phyloP scores from a whole-genome alignment of 35 echinoderm and acorn worm genomes.

The Holothuria glaberrima region DNA sequence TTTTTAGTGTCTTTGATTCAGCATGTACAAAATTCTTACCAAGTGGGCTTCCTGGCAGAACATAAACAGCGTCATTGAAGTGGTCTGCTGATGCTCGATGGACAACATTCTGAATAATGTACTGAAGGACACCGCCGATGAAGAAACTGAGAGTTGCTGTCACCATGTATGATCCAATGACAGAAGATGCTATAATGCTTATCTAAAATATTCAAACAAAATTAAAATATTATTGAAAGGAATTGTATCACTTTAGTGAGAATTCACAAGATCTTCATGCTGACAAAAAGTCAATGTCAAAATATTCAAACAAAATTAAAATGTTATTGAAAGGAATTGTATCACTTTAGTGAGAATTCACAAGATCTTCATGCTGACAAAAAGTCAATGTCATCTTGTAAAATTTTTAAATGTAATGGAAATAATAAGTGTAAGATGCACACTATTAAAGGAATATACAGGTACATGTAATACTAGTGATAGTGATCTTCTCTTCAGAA shows the following conservation, averaged over 20 bases:
- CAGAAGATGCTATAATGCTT: slow-evolving; percentile 62
- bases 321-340: not conserved
- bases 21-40: slow-evolving; percentile 60
- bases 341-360: no score
- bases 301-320: not conserved
- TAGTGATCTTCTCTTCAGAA: no score
- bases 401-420: no score
- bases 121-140: slow-evolving; percentile 66
- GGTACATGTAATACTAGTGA: no score
- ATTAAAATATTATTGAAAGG: not conserved
- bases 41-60: slow-evolving; percentile 50
- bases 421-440: no score
- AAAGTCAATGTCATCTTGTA: no score
- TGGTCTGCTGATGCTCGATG: slow-evolving; percentile 57
- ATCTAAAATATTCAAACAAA: slow-evolving; percentile 56
- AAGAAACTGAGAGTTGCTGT: slow-evolving; percentile 76
- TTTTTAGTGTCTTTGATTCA: no score
- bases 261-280: no score
- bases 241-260: no score
- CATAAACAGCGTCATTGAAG: slow-evolving; percentile 64
- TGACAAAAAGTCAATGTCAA: no score
- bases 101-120: slow-evolving; percentile 71
- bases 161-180: slow-evolving; percentile 78
- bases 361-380: no score
- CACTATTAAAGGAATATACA: no score